Base-by-base conservation (phyloP, 1,140 invertebrate genomes). In the Rhizoglyphus robini region DNA sequence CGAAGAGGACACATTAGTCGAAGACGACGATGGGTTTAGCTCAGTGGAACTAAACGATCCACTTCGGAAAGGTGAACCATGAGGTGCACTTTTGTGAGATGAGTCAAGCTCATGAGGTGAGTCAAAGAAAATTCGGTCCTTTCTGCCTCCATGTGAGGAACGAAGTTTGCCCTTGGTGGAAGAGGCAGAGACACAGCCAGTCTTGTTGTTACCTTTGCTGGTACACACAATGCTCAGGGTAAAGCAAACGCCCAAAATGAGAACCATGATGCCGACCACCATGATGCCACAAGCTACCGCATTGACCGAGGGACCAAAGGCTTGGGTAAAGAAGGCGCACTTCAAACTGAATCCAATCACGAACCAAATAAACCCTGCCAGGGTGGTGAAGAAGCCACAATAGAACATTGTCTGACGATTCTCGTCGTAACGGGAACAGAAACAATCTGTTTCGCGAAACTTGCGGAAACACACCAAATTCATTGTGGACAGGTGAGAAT, bases 341-440 rank as follows among this genome's bases (percentile, higher is more conserved):
- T 27, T 13, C n/a, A 60, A n/a, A 38, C 15, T 46, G 38, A 60
- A 60, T 29, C 58, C 58, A 60, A 60, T 46, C 15, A 60, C n/a
- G 36, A 60, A 60, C 58, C 58, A 60, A 23, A 60, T 60, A 15
- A 60, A 60, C 4, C 58, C 58, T 4, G 58, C 58, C 15, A 60
- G 13, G 15, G 58, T 46, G 13, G 58, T 60, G 27, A 60, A 60
- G 36, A 60, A 60, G 15, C 58, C 58, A 46, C 58, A 60, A 46
- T 60, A 60, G 27, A 60, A 60, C 58, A 60, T 60, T 46, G 58
- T 60, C 15, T 60, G 58, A 18, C 58, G 58, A 46, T 60, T 60
- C 27, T 60, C 58, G 36, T 60, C 58, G 30, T 60, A 60, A 4
- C 58, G 58, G 13, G 58, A 60, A 27, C 58, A 60, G 27, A 60